phyloP scores from a whole-genome alignment of 2,113 vertebrate genomes.

The Mohoua ochrocephala region DNA sequence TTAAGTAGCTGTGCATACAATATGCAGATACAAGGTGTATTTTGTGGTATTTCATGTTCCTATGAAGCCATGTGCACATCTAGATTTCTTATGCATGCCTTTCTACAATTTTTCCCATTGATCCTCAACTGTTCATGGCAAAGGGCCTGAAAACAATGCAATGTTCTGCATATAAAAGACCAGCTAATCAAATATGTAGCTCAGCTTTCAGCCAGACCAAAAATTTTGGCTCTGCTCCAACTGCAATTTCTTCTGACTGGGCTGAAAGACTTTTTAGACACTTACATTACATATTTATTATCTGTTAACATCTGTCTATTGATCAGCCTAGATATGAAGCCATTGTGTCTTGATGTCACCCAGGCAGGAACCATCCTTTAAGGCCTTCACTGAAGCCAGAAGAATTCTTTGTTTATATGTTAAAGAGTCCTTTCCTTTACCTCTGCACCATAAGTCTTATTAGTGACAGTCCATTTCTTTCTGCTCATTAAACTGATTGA shows the following conservation, averaged over 20 bases:
- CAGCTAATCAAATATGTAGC: neutral
- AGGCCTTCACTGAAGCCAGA: neutral
- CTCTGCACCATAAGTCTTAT: neutral
- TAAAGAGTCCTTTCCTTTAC: neutral
- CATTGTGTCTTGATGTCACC: neutral
- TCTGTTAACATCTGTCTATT: neutral
- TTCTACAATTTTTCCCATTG: neutral
- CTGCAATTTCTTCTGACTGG: neutral
- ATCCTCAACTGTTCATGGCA: neutral
- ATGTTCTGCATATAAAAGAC: neutral
- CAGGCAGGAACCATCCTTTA: neutral
- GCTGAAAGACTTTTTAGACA: neutral
- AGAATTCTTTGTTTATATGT: neutral
- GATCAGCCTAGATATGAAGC: neutral
- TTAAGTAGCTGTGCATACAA: neutral
- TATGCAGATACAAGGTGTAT: neutral
- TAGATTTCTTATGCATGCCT: neutral
- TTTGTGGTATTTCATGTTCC: neutral
- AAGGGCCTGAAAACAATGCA: neutral
- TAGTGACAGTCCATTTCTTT: slow-evolving; percentile 1
- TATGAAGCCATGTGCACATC: fast-evolving
- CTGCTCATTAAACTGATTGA: slow-evolving; percentile 23
- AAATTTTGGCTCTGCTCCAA: neutral
- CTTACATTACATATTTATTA: neutral
- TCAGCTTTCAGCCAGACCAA: neutral